phyloP scores from a whole-genome alignment of 2,888 invertebrate species.

The Drosophila mercatorum region DNA sequence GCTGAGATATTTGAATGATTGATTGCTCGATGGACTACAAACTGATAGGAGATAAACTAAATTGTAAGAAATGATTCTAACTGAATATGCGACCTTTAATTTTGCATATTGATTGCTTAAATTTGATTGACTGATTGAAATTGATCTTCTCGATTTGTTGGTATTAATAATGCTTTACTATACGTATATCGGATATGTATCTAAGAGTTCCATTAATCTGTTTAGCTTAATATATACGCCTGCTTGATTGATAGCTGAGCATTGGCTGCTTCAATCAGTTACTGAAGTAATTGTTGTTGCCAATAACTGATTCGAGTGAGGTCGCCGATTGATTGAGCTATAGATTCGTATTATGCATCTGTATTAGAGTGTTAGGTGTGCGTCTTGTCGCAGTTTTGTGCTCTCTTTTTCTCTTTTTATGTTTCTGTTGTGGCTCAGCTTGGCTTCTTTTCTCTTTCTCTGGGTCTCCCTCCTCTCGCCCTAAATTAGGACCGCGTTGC shows the following conservation, averaged over 20 bases:
- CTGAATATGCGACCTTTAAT: no score
- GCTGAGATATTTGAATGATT: background rate
- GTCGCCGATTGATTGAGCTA: no score
- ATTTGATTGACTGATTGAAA: background rate
- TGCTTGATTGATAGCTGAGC: background rate
- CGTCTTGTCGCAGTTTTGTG: background rate
- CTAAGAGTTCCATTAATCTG: no score
- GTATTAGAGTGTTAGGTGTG: slow-evolving; percentile 21
- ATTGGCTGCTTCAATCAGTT: background rate
- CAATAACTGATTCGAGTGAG: no score
- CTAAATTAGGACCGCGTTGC: slow-evolving; percentile 30
- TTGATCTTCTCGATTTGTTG: background rate
- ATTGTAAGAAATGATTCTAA: no score
- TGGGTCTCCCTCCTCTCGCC: background rate
- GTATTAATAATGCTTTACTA: no score
- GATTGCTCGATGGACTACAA: background rate
- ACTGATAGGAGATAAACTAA: background rate
- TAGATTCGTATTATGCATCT: no score
- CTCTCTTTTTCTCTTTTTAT: slow-evolving; percentile 21
- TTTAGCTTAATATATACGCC: background rate
- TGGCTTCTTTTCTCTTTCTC: slow-evolving; percentile 28
- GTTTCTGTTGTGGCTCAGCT: slow-evolving; percentile 31
- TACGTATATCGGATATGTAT: no score
- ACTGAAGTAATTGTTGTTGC: background rate
- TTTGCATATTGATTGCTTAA: no score